Percentiles rank a stretch among this genome's conserved stretches.
Conservation (phyloP, 2,888 invertebrate genomes). For the Eupithecia centaureata region DNA sequence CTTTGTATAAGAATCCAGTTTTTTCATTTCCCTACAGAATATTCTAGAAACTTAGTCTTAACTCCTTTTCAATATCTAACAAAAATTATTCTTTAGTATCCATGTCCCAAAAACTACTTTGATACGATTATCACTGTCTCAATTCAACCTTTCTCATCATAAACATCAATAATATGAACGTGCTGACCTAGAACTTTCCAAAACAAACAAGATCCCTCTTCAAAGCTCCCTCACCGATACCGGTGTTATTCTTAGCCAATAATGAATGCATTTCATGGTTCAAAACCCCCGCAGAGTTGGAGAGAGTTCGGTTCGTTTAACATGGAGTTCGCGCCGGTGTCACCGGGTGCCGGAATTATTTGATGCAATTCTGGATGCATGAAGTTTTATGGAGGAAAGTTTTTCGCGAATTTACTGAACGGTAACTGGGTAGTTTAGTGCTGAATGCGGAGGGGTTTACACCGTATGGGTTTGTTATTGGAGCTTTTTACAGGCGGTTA, state of each 20-base stretch:
- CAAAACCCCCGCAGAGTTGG: constrained; percentile 25
- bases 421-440: constrained; percentile 13
- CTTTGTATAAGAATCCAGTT: no score
- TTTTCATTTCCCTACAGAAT: neutral
- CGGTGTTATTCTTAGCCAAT: constrained; percentile 37
- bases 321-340: constrained; percentile 46
- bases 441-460: constrained; percentile 2
- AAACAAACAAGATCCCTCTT: constrained; percentile 19
- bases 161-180: neutral
- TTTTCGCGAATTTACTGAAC: constrained; percentile 29
- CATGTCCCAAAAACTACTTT: no score
- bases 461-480: neutral
- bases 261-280: constrained; percentile 40
- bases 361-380: constrained; percentile 42
- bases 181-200: constrained; percentile 18
- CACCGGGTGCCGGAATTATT: constrained; percentile 43
- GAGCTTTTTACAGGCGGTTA: neutral
- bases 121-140: neutral
- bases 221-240: constrained; percentile 26
- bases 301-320: constrained; percentile 54
- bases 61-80: neutral
- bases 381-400: constrained; percentile 33
- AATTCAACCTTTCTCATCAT: neutral
- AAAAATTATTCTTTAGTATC: neutral
- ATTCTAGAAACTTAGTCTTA: neutral